Evolutionary conservation across 53 echinoderm and acorn worm species (phyloP).

Genomic region (Holothuria leucospilota): DNA sequence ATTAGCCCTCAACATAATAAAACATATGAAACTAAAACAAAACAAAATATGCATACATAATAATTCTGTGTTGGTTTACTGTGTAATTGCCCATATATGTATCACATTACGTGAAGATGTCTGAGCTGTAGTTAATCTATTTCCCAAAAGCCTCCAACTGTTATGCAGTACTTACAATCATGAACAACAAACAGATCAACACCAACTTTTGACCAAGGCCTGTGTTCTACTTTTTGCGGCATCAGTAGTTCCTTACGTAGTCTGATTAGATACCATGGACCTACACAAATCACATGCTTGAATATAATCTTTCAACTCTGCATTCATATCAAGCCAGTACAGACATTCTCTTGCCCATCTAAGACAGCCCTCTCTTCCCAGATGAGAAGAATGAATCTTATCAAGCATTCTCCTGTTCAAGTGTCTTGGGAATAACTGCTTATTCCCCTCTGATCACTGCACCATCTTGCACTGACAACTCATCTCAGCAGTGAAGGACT

Average conservation of each 20-base stretch:
- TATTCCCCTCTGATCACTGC: conserved; percentile 55
- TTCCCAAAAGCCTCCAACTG: conserved; percentile 68
- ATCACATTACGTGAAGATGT: conserved; percentile 33
- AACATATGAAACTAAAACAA: no score
- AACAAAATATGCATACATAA: no score
- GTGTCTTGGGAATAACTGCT: conserved; percentile 39
- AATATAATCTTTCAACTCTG: conserved; percentile 51
- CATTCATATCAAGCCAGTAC: conserved; percentile 66
- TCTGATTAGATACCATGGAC: conserved; percentile 20
- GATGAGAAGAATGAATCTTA: conserved; percentile 44
- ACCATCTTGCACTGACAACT: conserved; percentile 58
- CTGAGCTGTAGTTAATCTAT: conserved; percentile 45
- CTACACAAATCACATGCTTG: conserved; percentile 40
- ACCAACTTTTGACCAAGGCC: conserved; percentile 69
- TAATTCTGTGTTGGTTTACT: no score
- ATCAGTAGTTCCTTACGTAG: conserved; percentile 58
- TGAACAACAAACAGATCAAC: conserved; percentile 48
- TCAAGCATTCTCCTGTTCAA: conserved; percentile 53
- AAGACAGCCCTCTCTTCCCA: conserved; percentile 51
- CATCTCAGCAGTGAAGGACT: conserved; percentile 48
- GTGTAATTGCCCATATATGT: conserved; percentile 60
- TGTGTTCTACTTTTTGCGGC: conserved; percentile 46
- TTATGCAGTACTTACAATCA: conserved; percentile 43
- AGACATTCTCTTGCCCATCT: conserved; percentile 49
- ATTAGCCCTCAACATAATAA: no score